Percentiles rank a stretch among this genome's conserved stretches.
phyloP scores from a whole-genome alignment of 2,113 vertebrate genomes.

The Cynoglossus semilaevis region DNA sequence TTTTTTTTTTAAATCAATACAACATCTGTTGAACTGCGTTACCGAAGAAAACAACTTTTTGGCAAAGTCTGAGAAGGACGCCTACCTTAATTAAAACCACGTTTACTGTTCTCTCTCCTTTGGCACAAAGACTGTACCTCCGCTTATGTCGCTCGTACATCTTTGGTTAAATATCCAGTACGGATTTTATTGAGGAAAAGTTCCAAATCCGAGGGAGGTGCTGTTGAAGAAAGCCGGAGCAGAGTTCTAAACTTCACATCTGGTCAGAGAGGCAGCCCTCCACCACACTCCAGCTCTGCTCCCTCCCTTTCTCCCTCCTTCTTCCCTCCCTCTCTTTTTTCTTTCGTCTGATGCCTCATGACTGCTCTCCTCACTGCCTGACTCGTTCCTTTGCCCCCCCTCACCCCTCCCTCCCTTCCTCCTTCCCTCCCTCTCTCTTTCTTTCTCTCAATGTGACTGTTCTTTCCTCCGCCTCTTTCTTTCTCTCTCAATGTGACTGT shows the following conservation, averaged over 20 bases:
- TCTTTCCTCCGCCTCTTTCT: too few relatives aligned
- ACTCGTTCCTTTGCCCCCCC: constrained; percentile 39
- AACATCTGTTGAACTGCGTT: not conserved
- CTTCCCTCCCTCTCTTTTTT: constrained; percentile 46
- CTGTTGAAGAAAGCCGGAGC: constrained; percentile 49
- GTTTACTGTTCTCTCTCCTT: constrained; percentile 86
- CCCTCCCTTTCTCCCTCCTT: constrained; percentile 38
- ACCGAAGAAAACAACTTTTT: constrained; percentile 45
- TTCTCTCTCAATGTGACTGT: constrained; percentile 12
- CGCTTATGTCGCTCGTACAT: constrained; percentile 98
- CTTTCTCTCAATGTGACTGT: constrained; percentile 12
- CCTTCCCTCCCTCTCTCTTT: too few relatives aligned
- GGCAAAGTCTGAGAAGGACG: constrained; percentile 15
- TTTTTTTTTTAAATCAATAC: constrained; percentile 19
- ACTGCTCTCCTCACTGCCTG: constrained; percentile 50
- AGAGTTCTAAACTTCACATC: constrained; percentile 72
- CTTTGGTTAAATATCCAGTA: constrained; percentile 57
- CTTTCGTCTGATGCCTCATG: constrained; percentile 39
- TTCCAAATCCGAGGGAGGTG: constrained; percentile 70
- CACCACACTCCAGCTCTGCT: constrained; percentile 57
- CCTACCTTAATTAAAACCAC: constrained; percentile 97
- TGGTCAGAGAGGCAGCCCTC: constrained; percentile 71
- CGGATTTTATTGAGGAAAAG: constrained; percentile 32
- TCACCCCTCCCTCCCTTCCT: constrained; percentile 14
- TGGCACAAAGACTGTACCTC: constrained; percentile 92